phyloP scores from a whole-genome alignment of 2,113 vertebrate genomes.

The Mustela lutreola region DNA sequence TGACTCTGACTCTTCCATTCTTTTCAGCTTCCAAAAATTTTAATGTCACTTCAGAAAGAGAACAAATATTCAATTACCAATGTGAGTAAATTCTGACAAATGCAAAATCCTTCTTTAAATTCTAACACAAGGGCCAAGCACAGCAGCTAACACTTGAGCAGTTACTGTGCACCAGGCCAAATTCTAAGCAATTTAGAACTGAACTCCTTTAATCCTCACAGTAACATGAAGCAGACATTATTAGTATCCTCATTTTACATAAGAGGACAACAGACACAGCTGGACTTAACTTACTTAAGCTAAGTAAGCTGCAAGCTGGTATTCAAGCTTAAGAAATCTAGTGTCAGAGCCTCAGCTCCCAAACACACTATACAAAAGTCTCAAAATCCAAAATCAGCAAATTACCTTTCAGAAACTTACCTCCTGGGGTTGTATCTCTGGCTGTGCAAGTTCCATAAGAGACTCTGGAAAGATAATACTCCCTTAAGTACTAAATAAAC shows the following conservation, averaged over 20 bases:
- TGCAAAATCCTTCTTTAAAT: conserved; percentile 48
- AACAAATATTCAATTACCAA: conserved; percentile 21
- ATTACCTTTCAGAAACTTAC: conserved; percentile 84
- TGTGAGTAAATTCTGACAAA: neutral
- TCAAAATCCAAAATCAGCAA: neutral
- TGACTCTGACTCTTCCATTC: neutral
- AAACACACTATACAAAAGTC: neutral
- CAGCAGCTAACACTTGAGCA: neutral
- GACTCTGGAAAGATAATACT: conserved; percentile 83
- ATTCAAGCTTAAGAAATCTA: neutral
- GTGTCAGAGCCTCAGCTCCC: neutral
- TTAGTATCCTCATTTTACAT: neutral
- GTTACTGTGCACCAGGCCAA: neutral
- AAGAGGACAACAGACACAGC: neutral
- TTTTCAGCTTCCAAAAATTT: conserved; percentile 51
- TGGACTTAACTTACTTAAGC: neutral
- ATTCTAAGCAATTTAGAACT: conserved; percentile 8
- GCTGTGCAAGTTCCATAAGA: conserved; percentile 86
- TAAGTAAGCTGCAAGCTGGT: neutral
- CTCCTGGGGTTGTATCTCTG: conserved; percentile 91
- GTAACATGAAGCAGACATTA: neutral
- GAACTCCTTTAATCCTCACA: neutral
- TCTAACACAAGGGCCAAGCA: neutral
- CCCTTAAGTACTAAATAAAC: neutral
- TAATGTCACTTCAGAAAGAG: neutral